Base-by-base conservation (phyloP, 2,888 invertebrate genomes). In the Oligia latruncula region DNA sequence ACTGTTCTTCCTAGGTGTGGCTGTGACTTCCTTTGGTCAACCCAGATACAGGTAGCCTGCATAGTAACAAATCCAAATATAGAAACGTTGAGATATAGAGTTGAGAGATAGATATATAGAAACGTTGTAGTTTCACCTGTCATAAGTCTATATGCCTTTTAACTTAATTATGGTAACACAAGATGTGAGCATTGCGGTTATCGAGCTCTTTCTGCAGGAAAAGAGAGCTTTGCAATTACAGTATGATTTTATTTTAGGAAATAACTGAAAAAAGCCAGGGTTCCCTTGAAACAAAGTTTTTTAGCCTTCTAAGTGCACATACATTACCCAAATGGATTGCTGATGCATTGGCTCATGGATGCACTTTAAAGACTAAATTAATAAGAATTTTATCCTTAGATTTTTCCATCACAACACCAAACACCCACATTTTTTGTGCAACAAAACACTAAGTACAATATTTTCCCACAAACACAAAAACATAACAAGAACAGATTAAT, bases 351-450 rank as follows among this genome's bases (percentile, higher is more conserved):
- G 35, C 20, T 60, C 11, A 60, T n/a, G 58, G n/a, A 11, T 13
- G 11, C 11, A 74, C n/a, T 3, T 49, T 49, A 20, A 15, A n/a
- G 0, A 35, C 40, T 15, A 40, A 17, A 23, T 2, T 0, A 43
- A 29, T 29, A 29, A 29, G 52, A 71, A 35, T 67, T 23, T 29
- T 8, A 70, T 64, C 4, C 29, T 17, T 35, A 13, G 13, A 1
- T 6, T 72, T 75, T 71, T 40, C 64, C 64, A 65, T 46, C 35
- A 73, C 43, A 23, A 66, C 60, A 77, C 71, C 66, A 20, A n/a
- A 40, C 65, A 40, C 1, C 20, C 46, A 67, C 15, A 60, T 58
- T 35, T 65, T 43, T n/a, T 20, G 23, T 58, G 23, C 23, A 23
- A 49, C 35, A 71, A 66, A 43, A 58, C 35, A 80, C 43, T n/a